A percentile compares a stretch with the other conserved stretches of the same genome.
phyloP scores from a whole-genome alignment of 30 jellyfish, hydroid and myxozoan species.

The Morbakka virulenta region DNA sequence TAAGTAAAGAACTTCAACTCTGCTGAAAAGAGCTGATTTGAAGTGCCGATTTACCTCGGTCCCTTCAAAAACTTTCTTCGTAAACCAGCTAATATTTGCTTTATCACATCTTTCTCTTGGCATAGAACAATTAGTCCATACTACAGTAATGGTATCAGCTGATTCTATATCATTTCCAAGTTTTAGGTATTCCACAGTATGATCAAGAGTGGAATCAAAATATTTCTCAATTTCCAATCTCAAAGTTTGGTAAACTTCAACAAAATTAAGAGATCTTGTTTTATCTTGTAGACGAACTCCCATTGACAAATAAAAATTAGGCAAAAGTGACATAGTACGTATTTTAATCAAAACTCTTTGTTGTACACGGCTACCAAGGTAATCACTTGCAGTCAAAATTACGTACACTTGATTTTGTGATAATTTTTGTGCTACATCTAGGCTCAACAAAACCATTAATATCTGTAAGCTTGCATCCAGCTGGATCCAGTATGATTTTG shows the following conservation, averaged over 20 bases:
- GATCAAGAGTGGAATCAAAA: constrained; percentile 13
- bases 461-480: constrained; percentile 54
- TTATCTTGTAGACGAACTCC: constrained; percentile 34
- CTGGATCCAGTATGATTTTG: constrained; percentile 42
- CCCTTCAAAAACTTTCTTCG: constrained; percentile 9
- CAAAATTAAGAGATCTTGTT: constrained; percentile 1
- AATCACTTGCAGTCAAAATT: constrained; percentile 61
- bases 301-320: constrained; percentile 46
- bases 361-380: constrained; percentile 15
- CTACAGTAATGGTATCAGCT: constrained; percentile 23
- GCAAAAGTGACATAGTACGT: neutral
- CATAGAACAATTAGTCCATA: constrained; percentile 69
- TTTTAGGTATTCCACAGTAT: constrained; percentile 33
- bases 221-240: constrained; percentile 32
- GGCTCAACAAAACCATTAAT: constrained; percentile 32
- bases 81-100: neutral
- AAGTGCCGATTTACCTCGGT: constrained; percentile 31
- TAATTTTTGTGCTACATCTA: constrained; percentile 29
- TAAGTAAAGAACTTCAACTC: constrained; percentile 8
- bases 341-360: constrained; percentile 33
- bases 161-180: constrained; percentile 17
- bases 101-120: constrained; percentile 46
- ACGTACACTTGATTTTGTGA: constrained; percentile 10
- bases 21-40: constrained; percentile 29
- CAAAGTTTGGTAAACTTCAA: constrained; percentile 18